phyloP scores from a whole-genome alignment of 2,888 invertebrate genomes.

The Sarcophaga caerulescens region DNA sequence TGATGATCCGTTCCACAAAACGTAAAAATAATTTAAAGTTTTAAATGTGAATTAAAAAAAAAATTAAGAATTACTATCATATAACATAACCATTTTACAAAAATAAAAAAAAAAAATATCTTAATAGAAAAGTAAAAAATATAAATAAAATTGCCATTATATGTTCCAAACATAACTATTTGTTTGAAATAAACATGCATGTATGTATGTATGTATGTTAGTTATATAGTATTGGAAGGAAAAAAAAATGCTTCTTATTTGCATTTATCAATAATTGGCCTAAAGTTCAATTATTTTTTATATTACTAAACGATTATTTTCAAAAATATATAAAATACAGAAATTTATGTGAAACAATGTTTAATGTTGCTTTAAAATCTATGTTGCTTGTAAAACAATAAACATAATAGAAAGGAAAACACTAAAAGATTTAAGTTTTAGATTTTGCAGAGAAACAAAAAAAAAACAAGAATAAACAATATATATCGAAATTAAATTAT shows the following conservation, averaged over 20 bases:
- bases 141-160: constrained; percentile 6
- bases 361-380: constrained; percentile 51
- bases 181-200: background rate
- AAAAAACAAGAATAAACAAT: background rate
- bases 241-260: constrained; percentile 9
- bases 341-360: constrained; percentile 42
- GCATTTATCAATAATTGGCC: constrained; percentile 28
- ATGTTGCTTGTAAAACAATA: constrained; percentile 21
- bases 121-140: background rate
- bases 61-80: background rate
- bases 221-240: background rate
- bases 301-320: constrained; percentile 4
- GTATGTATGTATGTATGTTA: too few relatives aligned
- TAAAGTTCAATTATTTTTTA: constrained; percentile 50
- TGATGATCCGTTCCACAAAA: constrained; percentile 52
- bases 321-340: constrained; percentile 15
- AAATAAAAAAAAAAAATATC: background rate
- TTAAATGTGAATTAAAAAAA: background rate
- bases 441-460: background rate
- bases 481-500: background rate
- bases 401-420: background rate
- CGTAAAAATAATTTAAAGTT: constrained; percentile 15
- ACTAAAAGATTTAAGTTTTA: background rate
- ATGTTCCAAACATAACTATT: background rate
- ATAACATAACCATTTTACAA: too few relatives aligned